Percentiles rank a stretch among this genome's conserved stretches.
Conservation (phyloP, 1,140 invertebrate genomes). For the Penaeus vannamei region DNA sequence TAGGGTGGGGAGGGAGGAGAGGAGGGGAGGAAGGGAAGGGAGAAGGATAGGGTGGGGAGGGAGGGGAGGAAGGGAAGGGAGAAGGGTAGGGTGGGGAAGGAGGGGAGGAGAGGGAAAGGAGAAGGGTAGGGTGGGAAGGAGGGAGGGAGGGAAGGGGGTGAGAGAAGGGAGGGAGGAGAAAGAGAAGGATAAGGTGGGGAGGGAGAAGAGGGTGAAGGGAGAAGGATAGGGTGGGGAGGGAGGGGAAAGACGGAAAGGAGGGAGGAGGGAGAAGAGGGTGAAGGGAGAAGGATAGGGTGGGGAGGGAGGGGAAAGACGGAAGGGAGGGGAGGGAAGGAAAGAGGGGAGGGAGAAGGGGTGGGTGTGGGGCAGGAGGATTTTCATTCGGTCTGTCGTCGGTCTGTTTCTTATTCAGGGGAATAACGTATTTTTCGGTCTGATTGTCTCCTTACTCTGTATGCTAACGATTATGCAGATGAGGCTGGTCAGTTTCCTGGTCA, state of each 20-base stretch:
- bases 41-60: not conserved
- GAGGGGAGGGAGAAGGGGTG: not conserved
- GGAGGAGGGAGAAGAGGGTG: not conserved
- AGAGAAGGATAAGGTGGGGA: not conserved
- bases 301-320: not conserved
- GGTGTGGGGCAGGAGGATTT: not conserved
- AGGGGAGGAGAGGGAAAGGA: not conserved
- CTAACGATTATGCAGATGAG: too few relatives aligned
- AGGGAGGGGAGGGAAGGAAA: not conserved
- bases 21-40: not conserved
- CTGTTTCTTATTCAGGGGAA: too few relatives aligned
- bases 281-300: not conserved
- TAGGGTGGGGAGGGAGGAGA: not conserved
- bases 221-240: not conserved
- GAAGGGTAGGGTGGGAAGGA: not conserved
- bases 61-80: not conserved
- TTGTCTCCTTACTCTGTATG: too few relatives aligned
- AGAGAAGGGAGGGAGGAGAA: not conserved
- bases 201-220: not conserved
- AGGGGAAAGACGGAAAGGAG: not conserved
- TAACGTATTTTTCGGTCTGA: too few relatives aligned
- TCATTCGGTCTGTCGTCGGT: too few relatives aligned
- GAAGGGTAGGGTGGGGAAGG: not conserved
- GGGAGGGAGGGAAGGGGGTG: not conserved
- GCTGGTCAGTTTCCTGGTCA: too few relatives aligned